Evolutionary conservation across 2,888 invertebrate genomes (phyloP), one percentile per base, ranked within the genome.

Genomic region (Xiphydria camelus): DNA sequence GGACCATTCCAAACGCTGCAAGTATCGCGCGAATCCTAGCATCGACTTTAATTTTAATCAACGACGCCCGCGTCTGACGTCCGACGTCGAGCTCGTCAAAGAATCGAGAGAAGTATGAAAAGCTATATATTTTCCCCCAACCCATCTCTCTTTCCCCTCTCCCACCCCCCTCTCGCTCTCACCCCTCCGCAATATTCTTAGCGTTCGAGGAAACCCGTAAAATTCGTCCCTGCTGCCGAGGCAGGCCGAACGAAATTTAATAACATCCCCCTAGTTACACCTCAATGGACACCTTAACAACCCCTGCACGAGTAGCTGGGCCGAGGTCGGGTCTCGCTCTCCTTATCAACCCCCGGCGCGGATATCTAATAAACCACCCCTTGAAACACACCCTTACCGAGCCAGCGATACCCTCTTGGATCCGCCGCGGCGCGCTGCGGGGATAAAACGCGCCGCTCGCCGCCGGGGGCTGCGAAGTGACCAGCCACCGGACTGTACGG

Each of bases 201-300:
- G n/a, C 31, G 19, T 44, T 37, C 22, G 29, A 12, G 38, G 22
- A 44, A 66, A 59, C 59, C 61, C 67, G 66, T 72, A 66, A 73
- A 73, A 74, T 70, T 70, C 67, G 60, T 61, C 62, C 64, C 66
- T 55, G 53, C 60, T 59, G 61, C 63, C 62, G 67, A 69, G 70
- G 68, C 64, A 67, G 62, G 66, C 62, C 68, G 66, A 70, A 70
- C 68, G 73, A 75, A 75, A 75, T 75, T 75, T 75, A 75, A 75
- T 75, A 75, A 74, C 73, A 74, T 74, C 72, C 70, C 74, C 73
- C 75, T 75, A 73, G 75, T 75, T 74, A 75, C 75, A 74, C 75
- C 74, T 75, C 73, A 75, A 75, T 74, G 68, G 73, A 70, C 73
- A 75, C 73, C 74, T 74, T 75, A 75, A 75, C 75, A 73, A 74